These are phyloP conservation scores for Leucoptera coffeella DNA, from an alignment of 2,888 invertebrate species.

Conservation along the genomic window DNA sequence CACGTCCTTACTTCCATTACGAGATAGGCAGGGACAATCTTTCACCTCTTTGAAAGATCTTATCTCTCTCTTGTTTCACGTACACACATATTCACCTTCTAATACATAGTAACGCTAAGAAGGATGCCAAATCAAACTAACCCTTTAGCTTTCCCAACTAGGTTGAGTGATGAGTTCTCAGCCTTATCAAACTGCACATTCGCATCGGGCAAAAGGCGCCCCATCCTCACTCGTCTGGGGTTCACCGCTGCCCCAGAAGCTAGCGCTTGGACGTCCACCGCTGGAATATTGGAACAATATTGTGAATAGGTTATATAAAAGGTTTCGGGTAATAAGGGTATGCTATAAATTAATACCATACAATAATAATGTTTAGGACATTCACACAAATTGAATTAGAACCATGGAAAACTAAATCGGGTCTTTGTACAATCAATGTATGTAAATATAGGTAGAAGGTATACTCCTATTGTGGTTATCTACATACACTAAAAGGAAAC, in stretches of 20 bases:
- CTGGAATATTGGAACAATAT: slow-evolving; percentile 20
- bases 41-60: too few relatives aligned
- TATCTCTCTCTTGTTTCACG: too few relatives aligned
- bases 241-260: slow-evolving; percentile 69
- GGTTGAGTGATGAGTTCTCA: slow-evolving; percentile 82
- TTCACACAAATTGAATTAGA: background rate
- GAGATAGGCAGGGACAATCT: too few relatives aligned
- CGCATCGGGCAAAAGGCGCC: slow-evolving; percentile 82
- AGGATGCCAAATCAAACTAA: slow-evolving; percentile 17
- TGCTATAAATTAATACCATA: slow-evolving; percentile 3
- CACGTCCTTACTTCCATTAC: too few relatives aligned
- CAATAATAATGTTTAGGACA: background rate
- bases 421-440: background rate
- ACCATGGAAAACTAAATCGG: background rate
- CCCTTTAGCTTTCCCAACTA: slow-evolving; percentile 88
- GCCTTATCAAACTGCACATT: slow-evolving; percentile 90
- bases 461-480: too few relatives aligned
- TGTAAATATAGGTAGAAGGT: too few relatives aligned
- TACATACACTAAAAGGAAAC: too few relatives aligned
- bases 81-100: background rate
- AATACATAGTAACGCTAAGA: background rate
- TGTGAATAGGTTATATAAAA: background rate
- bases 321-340: background rate
- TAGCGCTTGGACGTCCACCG: slow-evolving; percentile 70
- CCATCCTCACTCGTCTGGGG: slow-evolving; percentile 69